Conservation (phyloP, 2,113 vertebrate species). For the Pipra filicauda region DNA sequence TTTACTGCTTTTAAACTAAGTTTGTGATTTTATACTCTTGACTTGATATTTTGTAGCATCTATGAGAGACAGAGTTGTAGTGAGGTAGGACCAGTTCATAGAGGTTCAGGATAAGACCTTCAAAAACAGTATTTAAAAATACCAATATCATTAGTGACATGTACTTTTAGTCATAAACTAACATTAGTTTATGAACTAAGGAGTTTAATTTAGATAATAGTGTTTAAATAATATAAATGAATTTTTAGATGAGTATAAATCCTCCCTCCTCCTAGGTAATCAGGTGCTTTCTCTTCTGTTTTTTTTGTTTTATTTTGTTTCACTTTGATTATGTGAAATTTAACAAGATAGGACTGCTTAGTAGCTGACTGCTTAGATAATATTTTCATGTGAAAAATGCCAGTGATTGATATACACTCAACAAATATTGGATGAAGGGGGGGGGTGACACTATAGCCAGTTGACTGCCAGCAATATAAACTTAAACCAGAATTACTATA, state of each 20-base stretch:
- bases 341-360: background rate
- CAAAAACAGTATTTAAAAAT: background rate
- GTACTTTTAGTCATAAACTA: background rate
- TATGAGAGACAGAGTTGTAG: background rate
- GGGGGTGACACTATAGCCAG: fast-evolving
- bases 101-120: background rate
- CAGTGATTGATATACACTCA: background rate
- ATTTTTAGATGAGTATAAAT: background rate
- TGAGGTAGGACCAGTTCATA: background rate
- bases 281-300: background rate
- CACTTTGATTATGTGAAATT: background rate
- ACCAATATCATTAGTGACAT: background rate
- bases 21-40: background rate
- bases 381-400: background rate
- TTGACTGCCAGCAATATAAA: background rate
- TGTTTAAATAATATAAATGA: background rate
- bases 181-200: background rate
- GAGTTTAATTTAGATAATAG: background rate
- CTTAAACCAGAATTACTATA: background rate
- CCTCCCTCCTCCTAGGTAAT: background rate
- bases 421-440: background rate
- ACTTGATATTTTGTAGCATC: background rate
- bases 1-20: background rate
- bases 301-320: background rate
- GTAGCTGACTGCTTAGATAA: background rate